phyloP scores from a whole-genome alignment of 2,888 invertebrate species.

The Marronus borbonicus region DNA sequence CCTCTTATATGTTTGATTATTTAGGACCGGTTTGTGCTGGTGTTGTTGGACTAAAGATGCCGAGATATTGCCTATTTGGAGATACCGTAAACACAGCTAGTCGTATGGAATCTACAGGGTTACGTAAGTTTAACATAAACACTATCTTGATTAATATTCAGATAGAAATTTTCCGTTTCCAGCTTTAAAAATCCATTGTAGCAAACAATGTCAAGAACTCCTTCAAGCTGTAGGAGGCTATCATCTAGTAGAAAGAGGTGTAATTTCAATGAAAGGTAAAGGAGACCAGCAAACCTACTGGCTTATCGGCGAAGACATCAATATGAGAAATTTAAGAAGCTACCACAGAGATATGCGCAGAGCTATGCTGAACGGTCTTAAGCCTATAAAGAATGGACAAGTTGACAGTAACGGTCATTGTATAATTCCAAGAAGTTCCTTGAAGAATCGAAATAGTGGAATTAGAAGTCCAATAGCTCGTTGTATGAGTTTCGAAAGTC shows the following conservation, averaged over 20 bases:
- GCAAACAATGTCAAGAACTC: conserved; percentile 79
- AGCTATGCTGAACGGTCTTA: conserved; percentile 66
- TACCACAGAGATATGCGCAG: conserved; percentile 72
- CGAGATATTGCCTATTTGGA: conserved; percentile 92
- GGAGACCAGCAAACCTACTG: conserved; percentile 88
- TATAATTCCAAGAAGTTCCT: conserved; percentile 75
- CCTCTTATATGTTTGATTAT: no score
- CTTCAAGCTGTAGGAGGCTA: conserved; percentile 84
- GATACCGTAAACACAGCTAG: conserved; percentile 95
- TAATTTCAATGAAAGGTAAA: conserved; percentile 88
- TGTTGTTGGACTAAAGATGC: conserved; percentile 94
- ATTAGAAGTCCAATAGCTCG: conserved; percentile 75
- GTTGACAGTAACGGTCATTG: conserved; percentile 62
- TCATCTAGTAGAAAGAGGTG: conserved; percentile 81
- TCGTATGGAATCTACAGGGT: conserved; percentile 89
- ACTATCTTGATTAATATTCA: no score
- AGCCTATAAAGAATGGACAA: conserved; percentile 58
- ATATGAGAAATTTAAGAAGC: conserved; percentile 74
- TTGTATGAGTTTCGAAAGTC: conserved; percentile 88
- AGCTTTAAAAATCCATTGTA: conserved; percentile 89
- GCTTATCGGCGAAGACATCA: conserved; percentile 83
- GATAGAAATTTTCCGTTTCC: conserved; percentile 55
- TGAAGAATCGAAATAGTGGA: conserved; percentile 78
- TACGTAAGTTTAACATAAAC: conserved; percentile 73
- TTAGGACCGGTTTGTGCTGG: conserved; percentile 92